Base-by-base conservation (phyloP, 2,888 invertebrate species). In the Pollenia labialis region DNA sequence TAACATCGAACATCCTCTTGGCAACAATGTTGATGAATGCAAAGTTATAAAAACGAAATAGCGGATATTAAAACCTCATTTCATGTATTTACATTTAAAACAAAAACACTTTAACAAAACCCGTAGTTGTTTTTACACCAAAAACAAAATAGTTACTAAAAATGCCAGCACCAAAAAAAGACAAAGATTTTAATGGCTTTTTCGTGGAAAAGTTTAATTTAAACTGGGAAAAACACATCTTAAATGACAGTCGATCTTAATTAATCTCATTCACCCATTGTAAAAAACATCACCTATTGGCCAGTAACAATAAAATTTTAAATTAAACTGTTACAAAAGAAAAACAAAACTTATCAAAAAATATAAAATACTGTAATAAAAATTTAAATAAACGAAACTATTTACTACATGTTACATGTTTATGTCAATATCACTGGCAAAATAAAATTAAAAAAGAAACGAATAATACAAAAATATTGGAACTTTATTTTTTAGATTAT, bases 171-270 rank as follows among this genome's bases (percentile, higher is more conserved):
- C 0, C 7, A 14, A 11, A 18, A 52, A 48, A 54, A 42, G 8
- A 44, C 40, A 60, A 60, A 50, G 32, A 23, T 40, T 52, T 7
- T 62, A 80, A 54, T 62, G 48, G 11, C 12, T 18, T 14, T 60
- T 69, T 60, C 18, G 9, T 62, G 23, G 50, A 40, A 71, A 80
- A 80, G 44, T 77, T 77, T 56, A 69, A 79, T 74, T 79, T 74
- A 54, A 60, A 77, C 62, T n/a, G 74, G 77, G 50, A 74, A 68
- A 85, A 85, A 79, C 71, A 83, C 76, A 64, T 76, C 66, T 80
- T 76, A 76, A 76, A 83, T 81, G 75, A 83, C 76, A 83, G 75
- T 64, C 52, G 66, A 76, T 83, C 83, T 83, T 80, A 83, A 83
- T 83, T 86, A 83, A 80, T 81, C 75, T 66, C 60, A 40, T 46